phyloP scores from a whole-genome alignment of 2,797 vertebrate genomes.

The Typhlichthys subterraneus region DNA sequence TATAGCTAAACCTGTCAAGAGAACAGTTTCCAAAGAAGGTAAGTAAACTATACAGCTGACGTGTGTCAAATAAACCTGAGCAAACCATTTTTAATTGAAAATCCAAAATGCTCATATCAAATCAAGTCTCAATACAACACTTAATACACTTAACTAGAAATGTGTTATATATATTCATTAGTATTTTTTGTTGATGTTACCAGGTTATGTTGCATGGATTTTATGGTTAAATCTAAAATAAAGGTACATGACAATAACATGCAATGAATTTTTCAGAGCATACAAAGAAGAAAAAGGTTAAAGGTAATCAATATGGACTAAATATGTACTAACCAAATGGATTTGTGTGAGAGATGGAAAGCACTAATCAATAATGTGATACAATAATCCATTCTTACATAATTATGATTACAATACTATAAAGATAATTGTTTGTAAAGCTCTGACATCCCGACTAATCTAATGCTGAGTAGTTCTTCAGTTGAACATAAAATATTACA shows the following conservation, averaged over 20 bases:
- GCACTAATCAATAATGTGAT: too few relatives aligned
- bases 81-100: neutral
- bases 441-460: too few relatives aligned
- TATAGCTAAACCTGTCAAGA: slow-evolving; percentile 20
- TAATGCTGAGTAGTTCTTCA: too few relatives aligned
- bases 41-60: neutral
- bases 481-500: too few relatives aligned
- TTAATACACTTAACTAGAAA: neutral
- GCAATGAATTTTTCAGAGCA: neutral
- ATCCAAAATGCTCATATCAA: neutral
- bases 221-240: neutral
- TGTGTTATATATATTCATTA: neutral
- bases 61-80: neutral
- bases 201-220: neutral
- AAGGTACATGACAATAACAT: neutral
- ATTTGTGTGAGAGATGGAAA: neutral
- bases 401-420: too few relatives aligned
- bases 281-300: neutral
- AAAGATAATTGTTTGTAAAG: too few relatives aligned
- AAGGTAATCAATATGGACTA: neutral
- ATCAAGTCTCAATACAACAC: neutral
- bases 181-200: neutral
- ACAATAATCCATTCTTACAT: too few relatives aligned
- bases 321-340: neutral
- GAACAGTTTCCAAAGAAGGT: slow-evolving; percentile 12